Evolutionary conservation across 2,113 vertebrate species (phyloP), one percentile per base, ranked within the genome.

Genomic region (Struthidea cinerea): DNA sequence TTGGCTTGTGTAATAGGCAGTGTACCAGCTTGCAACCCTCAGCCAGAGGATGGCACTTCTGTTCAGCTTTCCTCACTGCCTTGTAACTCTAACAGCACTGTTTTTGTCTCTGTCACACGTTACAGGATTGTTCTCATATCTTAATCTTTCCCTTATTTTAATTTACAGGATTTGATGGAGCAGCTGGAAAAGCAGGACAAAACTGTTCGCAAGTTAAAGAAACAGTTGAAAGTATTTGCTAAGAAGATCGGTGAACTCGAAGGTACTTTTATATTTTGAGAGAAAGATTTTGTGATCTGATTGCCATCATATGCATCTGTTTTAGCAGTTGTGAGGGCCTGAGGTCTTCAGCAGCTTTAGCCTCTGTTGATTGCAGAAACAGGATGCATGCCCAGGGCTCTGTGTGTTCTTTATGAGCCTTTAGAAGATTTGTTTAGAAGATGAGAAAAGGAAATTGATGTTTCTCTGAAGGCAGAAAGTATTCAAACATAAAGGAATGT

Each of bases 161-260:
- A 96, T 91, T 78, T 70, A 70, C 94, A 99, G 99, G 99, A 99
- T 97, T 98, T 99, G 60, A 99, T 99, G 99, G 99, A 99, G 94
- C 99, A 99, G 97, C 97, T 99, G 93, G 99, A 99, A 98, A 99
- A 99, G 93, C 99, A 99, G 96, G 99, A 99, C 97, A 99, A 99
- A 97, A 99, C 99, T n/a, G 99, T 99, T 84, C 99, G 99, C 84
- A 99, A 99, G 95, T 98, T 99, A 68, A 99, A 99, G 98, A 99
- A 99, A 89, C 99, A 99, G 96, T 97, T 99, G 64, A 99, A 99
- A 98, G 99, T 99, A 24, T 99, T 99, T 96, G 99, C 99, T 56
- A 99, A 99, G 98, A 99, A 99, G 98, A 99, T 99, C 0, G 99
- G 98, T 59, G 99, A 99, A 97, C 98, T 99, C 57, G 99, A 99